Evolutionary conservation across 2,113 vertebrate species (phyloP).

Genomic region (Ellobius talpinus): DNA sequence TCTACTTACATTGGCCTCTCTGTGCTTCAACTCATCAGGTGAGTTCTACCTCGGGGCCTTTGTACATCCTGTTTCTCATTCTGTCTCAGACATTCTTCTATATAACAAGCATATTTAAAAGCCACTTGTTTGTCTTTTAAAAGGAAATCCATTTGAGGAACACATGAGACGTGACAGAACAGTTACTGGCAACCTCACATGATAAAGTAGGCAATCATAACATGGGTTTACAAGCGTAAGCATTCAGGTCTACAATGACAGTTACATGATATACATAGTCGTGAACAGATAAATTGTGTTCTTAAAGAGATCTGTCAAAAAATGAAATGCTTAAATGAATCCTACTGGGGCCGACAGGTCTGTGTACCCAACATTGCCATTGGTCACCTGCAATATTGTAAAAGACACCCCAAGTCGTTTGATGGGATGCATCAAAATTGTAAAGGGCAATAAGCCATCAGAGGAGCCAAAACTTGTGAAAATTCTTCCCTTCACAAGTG

Average conservation of each 20-base stretch:
- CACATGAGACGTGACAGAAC: background rate
- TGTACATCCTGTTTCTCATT: background rate
- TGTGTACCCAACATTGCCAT: too few relatives aligned
- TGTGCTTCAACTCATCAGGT: background rate
- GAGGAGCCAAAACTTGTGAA: background rate
- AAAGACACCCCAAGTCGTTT: background rate
- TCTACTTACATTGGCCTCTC: background rate
- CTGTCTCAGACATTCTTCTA: background rate
- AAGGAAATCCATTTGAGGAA: background rate
- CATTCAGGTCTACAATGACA: too few relatives aligned
- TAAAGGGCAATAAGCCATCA: fast-evolving
- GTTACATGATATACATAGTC: background rate
- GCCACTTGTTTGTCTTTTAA: too few relatives aligned
- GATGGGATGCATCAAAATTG: too few relatives aligned
- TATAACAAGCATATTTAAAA: too few relatives aligned
- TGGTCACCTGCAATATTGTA: background rate
- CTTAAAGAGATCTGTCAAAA: background rate
- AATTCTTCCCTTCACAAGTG: background rate
- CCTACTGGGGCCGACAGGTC: background rate
- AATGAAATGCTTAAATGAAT: background rate
- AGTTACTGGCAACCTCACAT: background rate
- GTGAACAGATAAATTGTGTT: background rate
- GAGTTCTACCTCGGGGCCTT: background rate
- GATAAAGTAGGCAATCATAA: background rate
- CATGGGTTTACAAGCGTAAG: background rate